phyloP scores from a whole-genome alignment of 2,888 invertebrate species.

The Nasonovia ribisnigri region DNA sequence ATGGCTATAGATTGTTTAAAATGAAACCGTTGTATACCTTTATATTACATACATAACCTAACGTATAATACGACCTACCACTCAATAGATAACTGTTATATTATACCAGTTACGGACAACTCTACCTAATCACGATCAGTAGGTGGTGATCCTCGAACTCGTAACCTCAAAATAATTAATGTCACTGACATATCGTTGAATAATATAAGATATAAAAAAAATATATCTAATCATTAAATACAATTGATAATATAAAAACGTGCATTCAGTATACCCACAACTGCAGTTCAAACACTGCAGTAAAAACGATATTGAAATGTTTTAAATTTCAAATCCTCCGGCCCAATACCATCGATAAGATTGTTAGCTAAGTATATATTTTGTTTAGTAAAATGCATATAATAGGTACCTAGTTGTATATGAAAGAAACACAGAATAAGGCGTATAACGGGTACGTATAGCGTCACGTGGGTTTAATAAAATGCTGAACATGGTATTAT shows the following conservation, averaged over 20 bases:
- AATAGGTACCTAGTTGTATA: not conserved
- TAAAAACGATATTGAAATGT: not conserved
- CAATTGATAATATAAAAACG: not conserved
- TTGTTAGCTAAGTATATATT: not conserved
- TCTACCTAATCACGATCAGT: not conserved
- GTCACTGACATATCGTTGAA: not conserved
- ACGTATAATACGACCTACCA: not conserved
- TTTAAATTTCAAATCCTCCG: not conserved
- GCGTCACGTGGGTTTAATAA: conserved; percentile 32
- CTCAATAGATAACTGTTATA: conserved; percentile 18
- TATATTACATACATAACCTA: not conserved
- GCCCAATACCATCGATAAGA: not conserved
- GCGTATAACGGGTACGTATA: not conserved
- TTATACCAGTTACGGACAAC: not conserved
- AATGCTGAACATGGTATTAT: conserved; percentile 37
- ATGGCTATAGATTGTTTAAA: not conserved
- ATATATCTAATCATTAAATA: not conserved
- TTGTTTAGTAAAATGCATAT: not conserved
- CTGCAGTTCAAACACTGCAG: not conserved
- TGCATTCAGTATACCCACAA: not conserved
- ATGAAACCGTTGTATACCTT: not conserved
- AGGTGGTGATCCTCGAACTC: conserved; percentile 19
- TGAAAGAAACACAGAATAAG: not conserved
- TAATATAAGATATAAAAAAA: conserved; percentile 7
- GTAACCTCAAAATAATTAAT: conserved; percentile 22